Evolutionary conservation across 2,888 invertebrate genomes (phyloP), one percentile per base, ranked within the genome.

Genomic region (Lithosia quadra): DNA sequence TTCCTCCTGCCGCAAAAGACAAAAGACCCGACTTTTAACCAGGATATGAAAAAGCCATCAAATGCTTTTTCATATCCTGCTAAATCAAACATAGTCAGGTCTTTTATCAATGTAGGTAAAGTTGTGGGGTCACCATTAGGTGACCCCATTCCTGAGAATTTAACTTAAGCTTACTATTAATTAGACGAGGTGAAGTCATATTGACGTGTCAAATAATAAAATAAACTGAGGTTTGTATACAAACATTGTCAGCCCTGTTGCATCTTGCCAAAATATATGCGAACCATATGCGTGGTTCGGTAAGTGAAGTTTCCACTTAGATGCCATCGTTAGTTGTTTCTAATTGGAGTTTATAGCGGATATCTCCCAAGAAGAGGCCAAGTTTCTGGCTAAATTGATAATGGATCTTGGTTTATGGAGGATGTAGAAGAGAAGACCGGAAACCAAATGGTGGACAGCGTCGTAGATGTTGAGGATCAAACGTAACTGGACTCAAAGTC

Each of bases 241-340:
- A 4, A 28, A 28, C 3, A 28, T 28, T 28, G 28, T 7, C 57
- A 63, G 7, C 59, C 33, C 73, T 78, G 39, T 53, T 53, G 33
- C 49, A 49, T 43, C n/a, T 53, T 53, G 28, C 15, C 62, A 28
- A 49, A 62, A 62, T 33, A 33, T 13, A 21, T 49, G 28, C 49
- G 3, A 55, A 63, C 70, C 78, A 75, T 69, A 67, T 75, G 78
- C 62, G 70, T 67, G 71, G 69, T 78, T 64, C 76, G 73, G 73
- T 76, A 78, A 78, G 63, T 72, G 68, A 75, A 63, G 76, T 72
- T 79, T 78, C 76, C 66, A 72, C 64, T 57, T 67, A 80, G 81
- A 78, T 71, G 63, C 53, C 69, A 69, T 72, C 76, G 72, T 78
- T 80, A 80, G 65, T 65, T 18, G 21, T 24, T 58, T 33, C 63